Conservation (phyloP, 2,113 vertebrate genomes). For the Syngnathoides biaculeatus region DNA sequence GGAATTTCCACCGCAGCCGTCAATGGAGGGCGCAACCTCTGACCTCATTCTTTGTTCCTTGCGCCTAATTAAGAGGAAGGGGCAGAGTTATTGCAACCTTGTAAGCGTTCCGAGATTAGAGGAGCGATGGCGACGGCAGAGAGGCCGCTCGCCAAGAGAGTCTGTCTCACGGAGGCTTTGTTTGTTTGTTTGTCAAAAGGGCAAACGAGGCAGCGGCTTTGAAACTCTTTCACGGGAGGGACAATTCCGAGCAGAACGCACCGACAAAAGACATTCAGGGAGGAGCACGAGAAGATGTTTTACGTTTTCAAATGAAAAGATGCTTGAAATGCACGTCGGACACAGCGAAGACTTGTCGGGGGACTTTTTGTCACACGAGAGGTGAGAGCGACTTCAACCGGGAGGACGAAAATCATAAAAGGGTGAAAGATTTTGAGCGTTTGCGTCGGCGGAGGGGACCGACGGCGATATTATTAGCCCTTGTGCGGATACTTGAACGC, state of each 20-base stretch:
- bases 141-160: conserved; percentile 41
- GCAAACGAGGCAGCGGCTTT: too few relatives aligned
- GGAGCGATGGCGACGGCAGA: conserved; percentile 27
- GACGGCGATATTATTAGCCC: conserved; percentile 93
- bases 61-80: conserved; percentile 43
- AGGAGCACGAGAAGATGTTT: background rate
- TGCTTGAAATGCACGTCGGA: conserved; percentile 23
- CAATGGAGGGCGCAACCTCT: conserved; percentile 31
- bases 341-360: conserved; percentile 7
- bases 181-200: conserved; percentile 26
- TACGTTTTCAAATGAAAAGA: conserved; percentile 14
- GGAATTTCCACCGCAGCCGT: conserved; percentile 1
- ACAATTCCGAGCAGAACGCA: too few relatives aligned
- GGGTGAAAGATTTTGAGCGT: conserved; percentile 50
- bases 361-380: conserved; percentile 20
- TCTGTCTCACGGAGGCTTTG: conserved; percentile 41
- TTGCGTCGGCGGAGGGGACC: conserved; percentile 48
- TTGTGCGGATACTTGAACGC: conserved; percentile 88
- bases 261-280: conserved; percentile 7
- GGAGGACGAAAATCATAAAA: conserved; percentile 26
- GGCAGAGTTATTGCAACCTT: conserved; percentile 32
- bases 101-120: conserved; percentile 59
- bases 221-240: too few relatives aligned
- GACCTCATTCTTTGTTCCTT: conserved; percentile 39
- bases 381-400: conserved; percentile 9